Conservation (phyloP, 1,140 invertebrate genomes). For the Schmidtea mediterranea region DNA sequence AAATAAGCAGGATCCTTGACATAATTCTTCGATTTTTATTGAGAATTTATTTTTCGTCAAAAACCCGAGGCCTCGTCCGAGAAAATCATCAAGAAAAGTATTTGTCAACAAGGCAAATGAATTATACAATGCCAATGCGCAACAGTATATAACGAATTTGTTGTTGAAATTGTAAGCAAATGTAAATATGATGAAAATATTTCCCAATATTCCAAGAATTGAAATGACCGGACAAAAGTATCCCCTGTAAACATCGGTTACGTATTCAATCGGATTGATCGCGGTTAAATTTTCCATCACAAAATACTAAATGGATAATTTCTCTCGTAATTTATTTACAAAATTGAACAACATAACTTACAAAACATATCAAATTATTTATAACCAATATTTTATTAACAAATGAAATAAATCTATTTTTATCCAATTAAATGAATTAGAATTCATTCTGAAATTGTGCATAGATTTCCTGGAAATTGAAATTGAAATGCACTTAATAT, state of each 20-base stretch:
- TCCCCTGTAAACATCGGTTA: background rate
- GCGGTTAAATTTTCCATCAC: no score
- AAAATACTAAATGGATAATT: no score
- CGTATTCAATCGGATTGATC: background rate
- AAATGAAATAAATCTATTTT: no score
- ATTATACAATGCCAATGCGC: background rate
- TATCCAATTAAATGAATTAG: no score
- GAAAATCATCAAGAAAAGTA: slow-evolving; percentile 1
- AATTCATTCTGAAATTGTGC: no score
- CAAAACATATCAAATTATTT: no score
- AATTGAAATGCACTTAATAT: no score
- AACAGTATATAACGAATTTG: background rate
- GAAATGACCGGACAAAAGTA: background rate
- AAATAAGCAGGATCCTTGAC: background rate
- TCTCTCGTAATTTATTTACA: no score
- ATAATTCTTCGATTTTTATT: background rate
- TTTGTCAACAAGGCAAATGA: background rate
- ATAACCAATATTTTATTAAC: no score
- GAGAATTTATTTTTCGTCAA: background rate
- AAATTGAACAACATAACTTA: no score
- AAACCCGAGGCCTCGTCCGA: background rate
- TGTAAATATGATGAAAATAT: background rate
- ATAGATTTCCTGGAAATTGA: no score
- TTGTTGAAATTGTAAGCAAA: background rate
- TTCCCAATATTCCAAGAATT: background rate